Base-by-base conservation (phyloP, 2,888 invertebrate species). In the Acrobasis repandana region DNA sequence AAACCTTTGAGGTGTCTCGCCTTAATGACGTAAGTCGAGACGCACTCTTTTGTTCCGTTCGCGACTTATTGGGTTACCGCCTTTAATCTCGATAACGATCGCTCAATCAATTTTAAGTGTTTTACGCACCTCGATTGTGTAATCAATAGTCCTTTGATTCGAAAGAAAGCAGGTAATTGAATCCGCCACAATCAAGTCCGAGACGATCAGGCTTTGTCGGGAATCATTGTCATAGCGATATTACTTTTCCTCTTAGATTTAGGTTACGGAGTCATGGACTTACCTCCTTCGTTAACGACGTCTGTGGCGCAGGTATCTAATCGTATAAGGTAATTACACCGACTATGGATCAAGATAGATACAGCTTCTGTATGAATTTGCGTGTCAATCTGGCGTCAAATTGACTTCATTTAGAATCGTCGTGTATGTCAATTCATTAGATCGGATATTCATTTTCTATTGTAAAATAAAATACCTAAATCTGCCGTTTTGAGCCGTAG, bases 11-110 rank as follows among this genome's bases (percentile, higher is more conserved):
- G 78, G 78, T 76, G 80, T 74, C 71, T 20, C 46, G 73, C 76
- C 76, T 80, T 90, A 90, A 90, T 88, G 90, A 88, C 80, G 89
- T 87, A 88, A 90, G 77, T 74, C 77, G 87, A 89, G 77, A 77
- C 73, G 77, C 77, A 82, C 79, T 86, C 86, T 84, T 87, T 86
- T 84, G 85, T 88, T 81, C 80, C 79, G 77, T 79, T 77, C 70
- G 76, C 76, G 72, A 47, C 83, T 87, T 85, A 88, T 87, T 84
- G 85, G 79, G 86, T 89, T 90, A 87, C 89, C 82, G 77, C 77
- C 86, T 89, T 87, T 90, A 88, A 90, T 90, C 86, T 88, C 67
- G 71, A 73, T 80, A 82, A 80, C 83, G 83, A 81, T 73, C 67
- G 72, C 71, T 79, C 82, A 80, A 83, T 85, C 86, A 80, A 79